Percentiles rank a stretch among this genome's conserved stretches.
Evolutionary conservation across 2,888 invertebrate species (phyloP).

Genomic region (Actias luna): DNA sequence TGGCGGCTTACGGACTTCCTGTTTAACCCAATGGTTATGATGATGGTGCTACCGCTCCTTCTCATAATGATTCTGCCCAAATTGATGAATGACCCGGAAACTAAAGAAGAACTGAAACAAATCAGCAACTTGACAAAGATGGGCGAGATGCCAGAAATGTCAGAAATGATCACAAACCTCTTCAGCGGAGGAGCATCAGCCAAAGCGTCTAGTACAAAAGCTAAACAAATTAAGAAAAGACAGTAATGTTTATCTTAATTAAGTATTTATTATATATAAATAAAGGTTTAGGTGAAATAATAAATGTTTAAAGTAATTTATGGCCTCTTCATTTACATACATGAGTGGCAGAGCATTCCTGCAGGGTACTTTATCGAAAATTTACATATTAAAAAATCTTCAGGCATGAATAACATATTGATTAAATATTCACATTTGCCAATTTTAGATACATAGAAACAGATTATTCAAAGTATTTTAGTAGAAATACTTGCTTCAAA

Average conservation of each 20-base stretch:
- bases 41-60: conserved; percentile 96
- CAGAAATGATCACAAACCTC: conserved; percentile 94
- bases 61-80: conserved; percentile 96
- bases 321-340: background rate
- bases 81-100: conserved; percentile 98
- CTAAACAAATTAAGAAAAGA: conserved; percentile 74
- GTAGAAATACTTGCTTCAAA: no score
- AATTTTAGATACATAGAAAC: no score
- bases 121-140: conserved; percentile 90
- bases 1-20: conserved; percentile 98
- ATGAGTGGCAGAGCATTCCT: no score
- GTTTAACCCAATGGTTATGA: conserved; percentile 98
- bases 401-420: no score
- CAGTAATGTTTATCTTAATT: conserved; percentile 50
- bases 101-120: conserved; percentile 97
- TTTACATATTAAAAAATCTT: no score
- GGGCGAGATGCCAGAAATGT: conserved; percentile 96
- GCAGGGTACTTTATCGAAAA: no score
- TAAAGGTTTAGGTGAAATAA: conserved; percentile 21
- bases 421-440: no score
- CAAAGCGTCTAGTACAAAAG: conserved; percentile 66
- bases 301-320: conserved; percentile 23
- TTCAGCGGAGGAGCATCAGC: conserved; percentile 87
- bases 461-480: no score
- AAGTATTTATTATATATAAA: conserved; percentile 45